Evolutionary conservation across 2,888 invertebrate genomes (phyloP).

Genomic region (Meliscaeva auricollis): DNA sequence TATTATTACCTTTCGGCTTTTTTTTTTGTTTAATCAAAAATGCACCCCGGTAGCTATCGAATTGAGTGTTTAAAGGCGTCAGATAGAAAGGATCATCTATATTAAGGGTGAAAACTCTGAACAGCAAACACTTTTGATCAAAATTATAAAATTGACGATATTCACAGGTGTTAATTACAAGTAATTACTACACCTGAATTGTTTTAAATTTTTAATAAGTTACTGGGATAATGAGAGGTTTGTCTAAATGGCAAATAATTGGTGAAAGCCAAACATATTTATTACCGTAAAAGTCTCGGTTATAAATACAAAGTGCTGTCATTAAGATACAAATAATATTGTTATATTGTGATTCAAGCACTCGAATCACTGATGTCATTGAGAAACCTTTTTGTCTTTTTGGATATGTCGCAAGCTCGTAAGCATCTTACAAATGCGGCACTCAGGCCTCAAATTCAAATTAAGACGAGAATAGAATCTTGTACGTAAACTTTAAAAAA

Average conservation of each 20-base stretch:
- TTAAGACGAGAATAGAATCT: too few relatives aligned
- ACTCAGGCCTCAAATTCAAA: too few relatives aligned
- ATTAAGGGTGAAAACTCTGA: not conserved
- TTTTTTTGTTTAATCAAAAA: constrained; percentile 13
- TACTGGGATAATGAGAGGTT: not conserved
- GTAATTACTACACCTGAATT: not conserved
- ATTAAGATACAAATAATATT: too few relatives aligned
- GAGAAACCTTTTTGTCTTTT: too few relatives aligned
- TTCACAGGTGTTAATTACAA: constrained; percentile 4
- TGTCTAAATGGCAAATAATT: not conserved
- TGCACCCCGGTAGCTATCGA: constrained; percentile 1
- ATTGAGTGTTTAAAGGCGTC: not conserved
- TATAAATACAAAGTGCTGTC: too few relatives aligned
- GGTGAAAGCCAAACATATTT: too few relatives aligned
- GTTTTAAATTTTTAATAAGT: not conserved
- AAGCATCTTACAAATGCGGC: too few relatives aligned
- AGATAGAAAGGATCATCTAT: not conserved
- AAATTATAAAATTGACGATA: not conserved
- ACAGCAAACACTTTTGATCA: not conserved
- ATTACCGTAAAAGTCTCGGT: too few relatives aligned
- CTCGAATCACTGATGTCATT: too few relatives aligned
- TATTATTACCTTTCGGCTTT: constrained; percentile 40
- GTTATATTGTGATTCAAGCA: too few relatives aligned
- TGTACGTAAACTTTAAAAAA: too few relatives aligned
- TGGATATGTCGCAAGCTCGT: too few relatives aligned